Evolutionary conservation across 2,888 invertebrate genomes (phyloP).

Genomic region (Corythucha ciliata): DNA sequence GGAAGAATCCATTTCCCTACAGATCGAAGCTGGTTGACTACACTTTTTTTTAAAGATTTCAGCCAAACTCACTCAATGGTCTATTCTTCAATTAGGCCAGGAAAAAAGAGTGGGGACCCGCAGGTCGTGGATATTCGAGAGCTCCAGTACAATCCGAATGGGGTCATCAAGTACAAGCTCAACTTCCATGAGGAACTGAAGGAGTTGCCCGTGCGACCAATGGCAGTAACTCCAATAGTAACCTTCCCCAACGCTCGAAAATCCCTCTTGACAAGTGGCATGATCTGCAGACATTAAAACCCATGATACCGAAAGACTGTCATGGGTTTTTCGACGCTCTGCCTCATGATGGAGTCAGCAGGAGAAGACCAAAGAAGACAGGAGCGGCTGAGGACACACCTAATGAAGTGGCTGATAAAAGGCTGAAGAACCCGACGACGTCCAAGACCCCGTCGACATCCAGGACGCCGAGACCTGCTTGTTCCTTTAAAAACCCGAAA

Average conservation of each 20-base stretch:
- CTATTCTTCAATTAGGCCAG: conserved; percentile 26
- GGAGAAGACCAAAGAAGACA: conserved; percentile 1
- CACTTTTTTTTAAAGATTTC: conserved; percentile 26
- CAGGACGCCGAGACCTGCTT: neutral
- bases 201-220: conserved; percentile 16
- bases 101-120: conserved; percentile 20
- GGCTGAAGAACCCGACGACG: too few species aligned
- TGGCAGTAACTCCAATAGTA: neutral
- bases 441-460: too few species aligned
- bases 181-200: conserved; percentile 19
- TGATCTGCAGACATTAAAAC: conserved; percentile 18
- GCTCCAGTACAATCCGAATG: conserved; percentile 14
- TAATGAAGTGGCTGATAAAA: neutral
- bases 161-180: conserved; percentile 20
- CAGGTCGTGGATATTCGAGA: conserved; percentile 17
- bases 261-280: conserved; percentile 18
- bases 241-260: conserved; percentile 8
- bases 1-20: conserved; percentile 24
- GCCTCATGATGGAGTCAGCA: conserved; percentile 16
- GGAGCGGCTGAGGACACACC: conserved; percentile 2
- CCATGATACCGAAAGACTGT: conserved; percentile 15
- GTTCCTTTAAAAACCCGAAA: neutral
- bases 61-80: conserved; percentile 8
- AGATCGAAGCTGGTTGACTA: conserved; percentile 20
- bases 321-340: conserved; percentile 20